Conservation (phyloP, 35 echinoderm and acorn worm species). For the Stichopus chloronotus region DNA sequence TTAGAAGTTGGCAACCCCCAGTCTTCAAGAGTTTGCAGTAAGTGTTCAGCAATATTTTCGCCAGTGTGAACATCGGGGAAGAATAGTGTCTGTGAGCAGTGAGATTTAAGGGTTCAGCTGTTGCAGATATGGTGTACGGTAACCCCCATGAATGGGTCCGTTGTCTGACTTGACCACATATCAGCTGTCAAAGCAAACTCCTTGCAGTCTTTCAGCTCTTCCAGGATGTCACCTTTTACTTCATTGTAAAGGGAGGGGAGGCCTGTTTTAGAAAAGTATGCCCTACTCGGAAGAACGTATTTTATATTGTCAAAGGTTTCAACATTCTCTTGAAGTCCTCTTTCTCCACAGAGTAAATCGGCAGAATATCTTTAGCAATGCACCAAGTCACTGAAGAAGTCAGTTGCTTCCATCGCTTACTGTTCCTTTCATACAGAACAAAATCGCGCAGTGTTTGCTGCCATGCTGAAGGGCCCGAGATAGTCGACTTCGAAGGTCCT, state of each 20-base stretch:
- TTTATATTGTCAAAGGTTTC: constrained; percentile 3
- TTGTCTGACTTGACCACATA: constrained; percentile 31
- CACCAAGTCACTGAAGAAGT: constrained; percentile 7
- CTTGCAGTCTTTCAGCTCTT: not conserved
- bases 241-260: constrained; percentile 7
- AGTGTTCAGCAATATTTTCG: not conserved
- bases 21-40: not conserved
- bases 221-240: not conserved
- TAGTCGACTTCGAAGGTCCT: constrained; percentile 7
- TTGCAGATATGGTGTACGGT: constrained; percentile 32
- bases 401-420: constrained; percentile 7
- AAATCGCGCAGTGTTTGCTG: constrained; percentile 1
- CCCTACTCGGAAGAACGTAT: constrained; percentile 7
- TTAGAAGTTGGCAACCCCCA: constrained; percentile 2
- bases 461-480: not conserved
- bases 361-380: constrained; percentile 8
- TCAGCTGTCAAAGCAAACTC: not conserved
- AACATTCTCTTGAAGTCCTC: not conserved
- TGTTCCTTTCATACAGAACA: not conserved
- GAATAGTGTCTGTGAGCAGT: not conserved
- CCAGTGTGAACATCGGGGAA: constrained; percentile 56
- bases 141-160: constrained; percentile 7
- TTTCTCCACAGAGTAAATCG: too few species aligned
- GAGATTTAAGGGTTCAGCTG: constrained; percentile 6
- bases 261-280: not conserved